Percentiles rank a stretch among this genome's conserved stretches.
Evolutionary conservation across 2,797 vertebrate species (phyloP).

Genomic region (Eurystomus glaucurus): DNA sequence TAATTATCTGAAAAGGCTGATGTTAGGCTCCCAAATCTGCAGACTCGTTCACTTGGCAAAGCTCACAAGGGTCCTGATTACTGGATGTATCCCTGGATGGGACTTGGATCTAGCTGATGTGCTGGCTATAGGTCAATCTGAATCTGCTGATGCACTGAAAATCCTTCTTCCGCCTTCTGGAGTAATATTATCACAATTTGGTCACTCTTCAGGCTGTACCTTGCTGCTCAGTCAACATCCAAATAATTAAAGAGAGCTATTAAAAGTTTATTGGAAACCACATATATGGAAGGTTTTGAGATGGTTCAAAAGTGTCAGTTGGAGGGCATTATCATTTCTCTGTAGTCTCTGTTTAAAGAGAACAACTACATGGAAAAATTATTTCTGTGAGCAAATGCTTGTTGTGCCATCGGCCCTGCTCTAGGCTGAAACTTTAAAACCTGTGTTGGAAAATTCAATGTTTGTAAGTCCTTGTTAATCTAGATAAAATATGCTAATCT

Average conservation of each 20-base stretch:
- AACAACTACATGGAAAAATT: background rate
- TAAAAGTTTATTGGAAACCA: background rate
- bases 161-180: background rate
- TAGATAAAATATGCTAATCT: background rate
- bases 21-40: background rate
- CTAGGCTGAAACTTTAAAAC: background rate
- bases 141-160: background rate
- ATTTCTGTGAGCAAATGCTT: background rate
- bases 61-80: background rate
- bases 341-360: background rate
- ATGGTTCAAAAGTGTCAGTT: background rate
- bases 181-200: background rate
- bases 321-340: background rate
- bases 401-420: background rate
- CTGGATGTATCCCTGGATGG: background rate
- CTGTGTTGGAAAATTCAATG: background rate
- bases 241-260: background rate
- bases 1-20: background rate
- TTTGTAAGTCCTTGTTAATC: background rate
- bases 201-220: background rate
- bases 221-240: background rate
- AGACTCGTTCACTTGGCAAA: background rate
- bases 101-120: background rate
- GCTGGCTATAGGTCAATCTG: background rate
- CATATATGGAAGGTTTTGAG: background rate